Evolutionary conservation across 2,797 vertebrate species (phyloP).

Genomic region (Megalops cyprinoides): DNA sequence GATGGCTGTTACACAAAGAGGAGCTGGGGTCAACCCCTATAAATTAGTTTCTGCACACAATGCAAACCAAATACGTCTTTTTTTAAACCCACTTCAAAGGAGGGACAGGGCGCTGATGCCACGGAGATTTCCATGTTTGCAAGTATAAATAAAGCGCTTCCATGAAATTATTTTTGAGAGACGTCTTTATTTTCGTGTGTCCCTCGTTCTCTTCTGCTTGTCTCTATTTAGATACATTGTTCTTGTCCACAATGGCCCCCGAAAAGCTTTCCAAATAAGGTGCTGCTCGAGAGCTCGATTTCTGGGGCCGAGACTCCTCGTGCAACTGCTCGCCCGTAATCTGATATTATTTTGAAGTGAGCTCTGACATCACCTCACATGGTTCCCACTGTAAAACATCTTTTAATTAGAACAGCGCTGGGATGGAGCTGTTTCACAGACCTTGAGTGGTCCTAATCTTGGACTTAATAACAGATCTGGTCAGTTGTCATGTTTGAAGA

Average conservation of each 20-base stretch:
- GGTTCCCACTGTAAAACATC: constrained; percentile 14
- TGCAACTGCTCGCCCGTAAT: background rate
- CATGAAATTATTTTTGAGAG: constrained; percentile 55
- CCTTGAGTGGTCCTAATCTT: background rate
- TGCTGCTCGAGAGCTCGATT: constrained; percentile 54
- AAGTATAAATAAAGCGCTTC: constrained; percentile 51
- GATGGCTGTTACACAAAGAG: constrained; percentile 86
- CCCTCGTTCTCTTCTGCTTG: too few species aligned
- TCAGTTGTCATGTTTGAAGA: constrained; percentile 9
- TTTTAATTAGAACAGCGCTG: constrained; percentile 15
- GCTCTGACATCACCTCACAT: constrained; percentile 18
- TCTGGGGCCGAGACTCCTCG: constrained; percentile 49
- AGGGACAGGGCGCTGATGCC: constrained; percentile 59
- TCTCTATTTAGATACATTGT: constrained; percentile 69
- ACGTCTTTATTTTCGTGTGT: constrained; percentile 62
- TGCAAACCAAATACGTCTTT: constrained; percentile 76
- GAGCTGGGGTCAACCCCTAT: constrained; percentile 87
- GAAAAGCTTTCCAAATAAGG: constrained; percentile 66
- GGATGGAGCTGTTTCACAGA: background rate
- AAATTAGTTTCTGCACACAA: constrained; percentile 89
- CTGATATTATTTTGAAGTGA: background rate
- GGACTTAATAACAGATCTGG: background rate
- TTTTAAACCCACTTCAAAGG: constrained; percentile 84
- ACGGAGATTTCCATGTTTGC: constrained; percentile 66
- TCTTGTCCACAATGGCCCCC: constrained; percentile 65